phyloP scores from a whole-genome alignment of 2,888 invertebrate genomes.

The Ophion costatus region DNA sequence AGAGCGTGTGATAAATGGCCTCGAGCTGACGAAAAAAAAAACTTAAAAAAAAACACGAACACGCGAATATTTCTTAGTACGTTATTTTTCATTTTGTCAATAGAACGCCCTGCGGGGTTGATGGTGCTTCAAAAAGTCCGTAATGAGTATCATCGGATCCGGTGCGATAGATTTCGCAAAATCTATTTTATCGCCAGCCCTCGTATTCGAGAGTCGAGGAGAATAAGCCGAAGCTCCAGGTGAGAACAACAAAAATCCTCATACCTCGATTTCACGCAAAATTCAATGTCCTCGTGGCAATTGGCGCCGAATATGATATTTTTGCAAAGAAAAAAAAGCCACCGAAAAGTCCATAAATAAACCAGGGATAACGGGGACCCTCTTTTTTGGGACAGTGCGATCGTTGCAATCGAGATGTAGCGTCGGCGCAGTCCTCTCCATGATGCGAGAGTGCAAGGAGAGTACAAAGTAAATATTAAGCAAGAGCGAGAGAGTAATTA shows the following conservation, averaged over 20 bases:
- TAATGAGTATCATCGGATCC: constrained; percentile 75
- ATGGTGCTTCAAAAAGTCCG: constrained; percentile 80
- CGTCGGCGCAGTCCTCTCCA: constrained; percentile 74
- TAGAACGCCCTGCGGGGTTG: constrained; percentile 82
- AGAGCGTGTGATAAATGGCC: not conserved
- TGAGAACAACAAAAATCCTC: constrained; percentile 65
- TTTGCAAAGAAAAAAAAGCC: not conserved
- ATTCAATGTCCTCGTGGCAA: no score
- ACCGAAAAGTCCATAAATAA: constrained; percentile 8
- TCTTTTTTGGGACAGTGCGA: constrained; percentile 64
- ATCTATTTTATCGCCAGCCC: constrained; percentile 46
- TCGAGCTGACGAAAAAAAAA: not conserved
- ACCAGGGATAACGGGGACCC: not conserved
- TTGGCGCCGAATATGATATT: no score
- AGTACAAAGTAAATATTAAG: constrained; percentile 55
- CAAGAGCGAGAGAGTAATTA: not conserved
- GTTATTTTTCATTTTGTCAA: constrained; percentile 67
- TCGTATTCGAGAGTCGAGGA: constrained; percentile 66
- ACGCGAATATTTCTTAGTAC: not conserved
- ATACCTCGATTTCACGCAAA: not conserved
- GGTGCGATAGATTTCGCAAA: constrained; percentile 71
- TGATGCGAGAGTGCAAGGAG: constrained; percentile 68
- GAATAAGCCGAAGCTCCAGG: constrained; percentile 71
- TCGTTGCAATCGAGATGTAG: constrained; percentile 75
- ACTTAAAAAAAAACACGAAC: not conserved